Evolutionary conservation across 2,113 vertebrate genomes (phyloP), one percentile per base, ranked within the genome.

Genomic region (Dolichallabes microphthalmus): DNA sequence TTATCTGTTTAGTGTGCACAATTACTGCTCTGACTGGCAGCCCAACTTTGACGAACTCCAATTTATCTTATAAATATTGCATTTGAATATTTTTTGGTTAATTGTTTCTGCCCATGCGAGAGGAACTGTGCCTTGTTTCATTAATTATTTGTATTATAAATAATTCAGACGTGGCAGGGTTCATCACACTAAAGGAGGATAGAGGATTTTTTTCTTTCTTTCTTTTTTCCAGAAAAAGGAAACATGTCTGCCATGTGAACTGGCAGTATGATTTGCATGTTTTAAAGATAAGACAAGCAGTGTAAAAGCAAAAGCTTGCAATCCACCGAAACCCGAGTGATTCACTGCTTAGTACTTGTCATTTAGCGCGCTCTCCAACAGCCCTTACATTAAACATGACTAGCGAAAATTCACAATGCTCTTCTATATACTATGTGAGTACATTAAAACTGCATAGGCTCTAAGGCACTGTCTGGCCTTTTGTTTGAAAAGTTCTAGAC

Each of bases 101-200:
- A 85, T 82, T 88, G 82, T 86, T 87, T 82, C 78, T 79, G 57
- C 76, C 77, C 85, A 76, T 74, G 66, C 19, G 45, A 79, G 68
- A 76, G 52, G 63, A 84, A 73, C 80, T 50, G 35, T 32, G 61
- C 35, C 88, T 82, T 80, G 76, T 85, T 85, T 88, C 84, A 85
- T 88, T 73, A 87, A 90, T 82, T 90, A 88, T 90, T 80, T 80
- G 53, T 82, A 27, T 63, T 35, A 85, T 90, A 74, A 90, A 86
- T 88, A 87, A 90, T 90, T 86, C 84, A 90, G 53, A 55, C 14
- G 53, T 8, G 22, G 50, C 30, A 20, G 76, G 27, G 52, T 60
- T 85, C 69, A 85, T 80, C n/a, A 50, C 57, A 74, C 73, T 8
- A 30, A 73, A 25, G 15, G 11, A 63, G 52, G 17, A 45, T 27